Conservation (phyloP, 2,888 invertebrate genomes). For the Cosmia trapezina region DNA sequence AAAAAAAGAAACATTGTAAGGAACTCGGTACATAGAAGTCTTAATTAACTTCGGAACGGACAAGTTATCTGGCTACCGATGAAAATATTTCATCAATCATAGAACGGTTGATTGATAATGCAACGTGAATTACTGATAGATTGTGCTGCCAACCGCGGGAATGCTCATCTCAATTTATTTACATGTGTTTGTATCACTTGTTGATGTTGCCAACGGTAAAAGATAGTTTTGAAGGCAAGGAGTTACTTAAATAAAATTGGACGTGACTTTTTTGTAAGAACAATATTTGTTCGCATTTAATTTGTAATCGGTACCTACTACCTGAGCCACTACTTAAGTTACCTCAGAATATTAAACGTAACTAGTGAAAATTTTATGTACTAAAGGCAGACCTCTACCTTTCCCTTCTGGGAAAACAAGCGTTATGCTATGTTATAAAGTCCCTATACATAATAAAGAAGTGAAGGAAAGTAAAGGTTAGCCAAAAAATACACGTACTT, state of each 20-base stretch:
- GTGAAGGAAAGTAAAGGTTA: neutral
- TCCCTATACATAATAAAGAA: neutral
- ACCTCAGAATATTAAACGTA: neutral
- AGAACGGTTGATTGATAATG: slow-evolving; percentile 87
- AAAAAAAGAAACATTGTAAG: slow-evolving; percentile 52
- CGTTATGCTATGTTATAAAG: neutral
- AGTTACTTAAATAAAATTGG: slow-evolving; percentile 29
- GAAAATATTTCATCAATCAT: slow-evolving; percentile 89
- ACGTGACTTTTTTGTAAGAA: neutral
- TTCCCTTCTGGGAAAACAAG: neutral
- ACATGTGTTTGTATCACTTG: slow-evolving; percentile 89
- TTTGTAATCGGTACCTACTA: neutral
- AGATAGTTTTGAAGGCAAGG: slow-evolving; percentile 69
- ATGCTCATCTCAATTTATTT: slow-evolving; percentile 89
- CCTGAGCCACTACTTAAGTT: neutral
- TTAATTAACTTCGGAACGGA: slow-evolving; percentile 88
- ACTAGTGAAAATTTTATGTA: neutral
- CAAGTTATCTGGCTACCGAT: slow-evolving; percentile 89
- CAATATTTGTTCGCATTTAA: too few relatives aligned
- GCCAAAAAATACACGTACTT: neutral
- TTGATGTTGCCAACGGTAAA: slow-evolving; percentile 86
- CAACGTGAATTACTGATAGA: slow-evolving; percentile 90
- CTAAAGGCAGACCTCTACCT: neutral
- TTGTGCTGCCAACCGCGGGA: slow-evolving; percentile 84
- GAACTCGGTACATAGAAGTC: slow-evolving; percentile 79